These are phyloP conservation scores for Lutjanus campechanus DNA, from an alignment of 2,797 vertebrate species.

Conservation along the genomic window DNA sequence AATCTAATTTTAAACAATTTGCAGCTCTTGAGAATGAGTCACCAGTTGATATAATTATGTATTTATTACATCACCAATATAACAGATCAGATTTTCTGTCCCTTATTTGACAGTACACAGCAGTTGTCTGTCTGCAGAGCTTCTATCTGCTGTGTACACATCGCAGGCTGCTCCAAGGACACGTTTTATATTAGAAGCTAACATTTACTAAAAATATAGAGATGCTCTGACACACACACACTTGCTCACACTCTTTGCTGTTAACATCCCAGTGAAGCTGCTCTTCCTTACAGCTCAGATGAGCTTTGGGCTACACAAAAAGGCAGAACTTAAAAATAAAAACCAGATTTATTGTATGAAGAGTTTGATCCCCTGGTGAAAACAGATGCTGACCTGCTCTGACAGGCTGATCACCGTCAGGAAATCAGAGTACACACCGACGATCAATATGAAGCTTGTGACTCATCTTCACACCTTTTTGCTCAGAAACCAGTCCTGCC, in stretches of 20 bases:
- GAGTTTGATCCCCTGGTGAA: background rate
- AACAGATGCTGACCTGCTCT: background rate
- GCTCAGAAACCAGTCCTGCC: background rate
- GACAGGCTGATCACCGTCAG: background rate
- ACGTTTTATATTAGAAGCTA: background rate
- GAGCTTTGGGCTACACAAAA: background rate
- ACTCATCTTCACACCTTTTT: slow-evolving; percentile 5
- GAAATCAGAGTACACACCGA: background rate
- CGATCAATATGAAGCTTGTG: background rate
- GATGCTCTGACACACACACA: background rate
- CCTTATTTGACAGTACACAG: background rate
- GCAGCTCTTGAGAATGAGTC: background rate
- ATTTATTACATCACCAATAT: background rate
- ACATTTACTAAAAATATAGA: slow-evolving; percentile 24
- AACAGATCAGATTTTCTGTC: no score
- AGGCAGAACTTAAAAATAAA: background rate
- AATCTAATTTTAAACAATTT: background rate
- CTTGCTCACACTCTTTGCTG: background rate
- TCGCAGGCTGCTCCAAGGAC: background rate
- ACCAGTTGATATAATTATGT: background rate
- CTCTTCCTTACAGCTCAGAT: background rate
- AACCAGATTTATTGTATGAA: background rate
- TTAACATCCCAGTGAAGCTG: background rate
- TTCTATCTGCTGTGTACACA: background rate
- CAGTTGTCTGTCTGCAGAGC: background rate